Conservation (phyloP, 1,140 invertebrate species). For the Drosophila lacteicornis region DNA sequence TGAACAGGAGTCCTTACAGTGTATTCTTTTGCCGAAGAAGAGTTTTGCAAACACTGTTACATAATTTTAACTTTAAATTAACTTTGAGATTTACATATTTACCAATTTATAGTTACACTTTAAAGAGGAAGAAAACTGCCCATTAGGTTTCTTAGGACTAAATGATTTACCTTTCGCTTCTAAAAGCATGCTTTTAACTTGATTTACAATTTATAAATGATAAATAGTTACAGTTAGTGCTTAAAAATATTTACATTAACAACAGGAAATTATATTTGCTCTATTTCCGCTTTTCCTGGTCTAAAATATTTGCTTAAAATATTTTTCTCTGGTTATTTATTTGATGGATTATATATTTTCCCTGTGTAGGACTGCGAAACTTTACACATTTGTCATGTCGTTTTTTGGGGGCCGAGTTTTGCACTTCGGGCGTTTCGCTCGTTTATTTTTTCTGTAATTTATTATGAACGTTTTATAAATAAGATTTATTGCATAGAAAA, state of each 20-base stretch:
- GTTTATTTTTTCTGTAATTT: slow-evolving; percentile 72
- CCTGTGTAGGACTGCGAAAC: slow-evolving; percentile 45
- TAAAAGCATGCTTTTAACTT: neutral
- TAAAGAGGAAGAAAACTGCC: too few relatives aligned
- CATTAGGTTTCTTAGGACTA: neutral
- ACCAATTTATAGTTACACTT: too few relatives aligned
- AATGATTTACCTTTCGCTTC: too few relatives aligned
- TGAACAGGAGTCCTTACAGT: neutral
- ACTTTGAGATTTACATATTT: neutral
- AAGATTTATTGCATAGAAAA: slow-evolving; percentile 72
- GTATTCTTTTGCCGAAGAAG: neutral
- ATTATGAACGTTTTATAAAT: slow-evolving; percentile 75
- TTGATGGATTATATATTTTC: neutral
- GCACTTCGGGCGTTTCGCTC: slow-evolving; percentile 38
- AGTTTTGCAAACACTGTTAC: slow-evolving; percentile 1
- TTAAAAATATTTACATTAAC: neutral
- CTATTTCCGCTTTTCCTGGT: neutral
- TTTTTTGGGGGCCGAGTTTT: slow-evolving; percentile 29
- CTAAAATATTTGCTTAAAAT: neutral
- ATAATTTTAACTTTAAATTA: neutral
- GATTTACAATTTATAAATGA: neutral
- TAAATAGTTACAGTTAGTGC: too few relatives aligned
- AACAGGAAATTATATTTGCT: too few relatives aligned
- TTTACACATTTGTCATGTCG: slow-evolving; percentile 72
- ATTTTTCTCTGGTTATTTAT: neutral